These are phyloP conservation scores for Rhinophrynus dorsalis DNA, from an alignment of 2,797 vertebrate species.

Conservation along the genomic window DNA sequence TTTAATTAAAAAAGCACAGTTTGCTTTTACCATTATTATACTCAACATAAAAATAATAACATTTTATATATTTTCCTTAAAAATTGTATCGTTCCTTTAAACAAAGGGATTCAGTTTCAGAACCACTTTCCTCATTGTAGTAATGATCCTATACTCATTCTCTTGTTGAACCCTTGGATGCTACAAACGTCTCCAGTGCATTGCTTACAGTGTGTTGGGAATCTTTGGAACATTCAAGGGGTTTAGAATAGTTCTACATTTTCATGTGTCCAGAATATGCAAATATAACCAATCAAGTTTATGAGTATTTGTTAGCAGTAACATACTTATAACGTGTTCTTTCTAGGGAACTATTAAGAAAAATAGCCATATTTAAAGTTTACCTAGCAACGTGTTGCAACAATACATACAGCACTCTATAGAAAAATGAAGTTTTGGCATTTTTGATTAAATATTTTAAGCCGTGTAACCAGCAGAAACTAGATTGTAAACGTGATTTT, in stretches of 20 bases:
- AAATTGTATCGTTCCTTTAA: not conserved
- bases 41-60: too few species aligned
- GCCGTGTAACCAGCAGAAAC: conserved; percentile 64
- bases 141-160: conserved; percentile 58
- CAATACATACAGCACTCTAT: conserved; percentile 51
- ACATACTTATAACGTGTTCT: conserved; percentile 67
- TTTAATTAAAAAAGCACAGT: too few species aligned
- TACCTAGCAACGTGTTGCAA: conserved; percentile 72
- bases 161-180: too few species aligned
- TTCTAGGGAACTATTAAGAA: conserved; percentile 66
- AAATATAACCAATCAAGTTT: conserved; percentile 64
- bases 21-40: too few species aligned
- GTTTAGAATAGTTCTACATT: conserved; percentile 61
- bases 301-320: conserved; percentile 63
- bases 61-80: not conserved
- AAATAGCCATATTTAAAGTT: conserved; percentile 78
- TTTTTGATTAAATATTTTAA: conserved; percentile 60
- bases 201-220: too few species aligned
- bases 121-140: conserved; percentile 58
- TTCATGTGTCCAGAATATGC: conserved; percentile 73
- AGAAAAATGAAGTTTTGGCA: conserved; percentile 57
- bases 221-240: too few species aligned
- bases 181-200: too few species aligned
- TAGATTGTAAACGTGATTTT: conserved; percentile 60
- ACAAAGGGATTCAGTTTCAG: conserved; percentile 47